Conservation (phyloP, 2,888 invertebrate genomes). For the Dasysyrphus tricinctus region DNA sequence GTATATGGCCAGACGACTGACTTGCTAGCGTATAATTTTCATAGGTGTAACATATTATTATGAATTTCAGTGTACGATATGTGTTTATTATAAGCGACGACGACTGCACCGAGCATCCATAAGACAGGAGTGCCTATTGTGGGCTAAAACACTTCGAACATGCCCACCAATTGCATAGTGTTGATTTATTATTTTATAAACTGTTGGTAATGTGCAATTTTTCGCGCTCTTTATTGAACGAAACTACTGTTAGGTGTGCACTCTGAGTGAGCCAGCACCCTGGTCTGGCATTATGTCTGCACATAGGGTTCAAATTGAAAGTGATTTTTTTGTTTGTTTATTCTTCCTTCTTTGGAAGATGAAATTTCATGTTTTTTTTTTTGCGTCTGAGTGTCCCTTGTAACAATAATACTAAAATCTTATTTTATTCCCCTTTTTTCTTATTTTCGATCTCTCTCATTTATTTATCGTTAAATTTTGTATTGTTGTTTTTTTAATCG, state of each 20-base stretch:
- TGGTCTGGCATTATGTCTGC: neutral
- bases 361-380: neutral
- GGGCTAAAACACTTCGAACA: constrained; percentile 50
- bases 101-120: constrained; percentile 26
- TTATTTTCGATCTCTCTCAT: constrained; percentile 12
- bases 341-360: constrained; percentile 12
- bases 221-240: constrained; percentile 67
- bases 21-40: constrained; percentile 63
- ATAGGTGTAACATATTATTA: constrained; percentile 73
- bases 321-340: constrained; percentile 42
- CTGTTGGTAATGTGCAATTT: constrained; percentile 74
- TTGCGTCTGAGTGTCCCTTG: neutral
- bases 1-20: constrained; percentile 24
- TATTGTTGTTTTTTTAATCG: constrained; percentile 38
- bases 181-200: constrained; percentile 73
- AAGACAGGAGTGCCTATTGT: constrained; percentile 46
- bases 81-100: constrained; percentile 58
- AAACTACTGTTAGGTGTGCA: constrained; percentile 60
- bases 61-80: constrained; percentile 65
- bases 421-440: neutral
- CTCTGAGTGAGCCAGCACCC: constrained; percentile 2
- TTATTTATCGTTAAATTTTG: neutral
- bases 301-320: constrained; percentile 49
- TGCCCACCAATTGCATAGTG: constrained; percentile 55
- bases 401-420: neutral